Base-by-base conservation (phyloP, 2,113 vertebrate genomes). In the Anolis sagrei region DNA sequence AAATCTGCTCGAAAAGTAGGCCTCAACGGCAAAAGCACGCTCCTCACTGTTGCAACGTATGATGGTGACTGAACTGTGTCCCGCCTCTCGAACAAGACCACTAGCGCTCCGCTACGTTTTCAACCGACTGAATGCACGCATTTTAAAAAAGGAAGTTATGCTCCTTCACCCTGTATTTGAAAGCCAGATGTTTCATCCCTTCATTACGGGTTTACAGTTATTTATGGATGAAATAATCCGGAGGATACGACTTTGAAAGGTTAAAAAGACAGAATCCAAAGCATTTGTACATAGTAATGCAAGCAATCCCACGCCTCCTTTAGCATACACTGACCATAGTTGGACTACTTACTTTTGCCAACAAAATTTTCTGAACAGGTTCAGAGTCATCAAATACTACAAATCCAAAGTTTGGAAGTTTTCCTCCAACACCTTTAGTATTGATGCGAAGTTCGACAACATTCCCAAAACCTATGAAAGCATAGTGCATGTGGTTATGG, bases 381-480 rank as follows among this genome's bases (percentile, higher is more conserved):
- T 99, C 98, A 54, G 97, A 97, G 91, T 99, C 98, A 0, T 99
- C 98, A 94, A 99, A 99, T 51, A 99, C 98, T 91, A 99, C 99
- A 58, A 99, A 99, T 82, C 99, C 99, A 93, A 99, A 99, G 93
- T 99, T 99, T 80, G 99, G 99, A 90, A 99, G 95, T 82, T 99
- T 99, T 85, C 99, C 98, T 83, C 98, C 98, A 88, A 99, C 97
- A 32, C 97, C 98, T 92, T 99, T 99, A 48, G 99, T 99, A 94
- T 99, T 99, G 93, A 99, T 99, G 86, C 98, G 97, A 94, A 99
- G 97, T 93, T 99, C 99, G 76, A 99, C 97, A 86, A 99, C 99
- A 10, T 97, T 99, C 92, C 98, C 98, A 81, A 98, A 99, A 81
- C 97, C 98, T 99, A 92, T 75, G 88, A 90, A 95, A 92, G 88